phyloP scores from a whole-genome alignment of 2,797 vertebrate species.

The Coreius guichenoti region DNA sequence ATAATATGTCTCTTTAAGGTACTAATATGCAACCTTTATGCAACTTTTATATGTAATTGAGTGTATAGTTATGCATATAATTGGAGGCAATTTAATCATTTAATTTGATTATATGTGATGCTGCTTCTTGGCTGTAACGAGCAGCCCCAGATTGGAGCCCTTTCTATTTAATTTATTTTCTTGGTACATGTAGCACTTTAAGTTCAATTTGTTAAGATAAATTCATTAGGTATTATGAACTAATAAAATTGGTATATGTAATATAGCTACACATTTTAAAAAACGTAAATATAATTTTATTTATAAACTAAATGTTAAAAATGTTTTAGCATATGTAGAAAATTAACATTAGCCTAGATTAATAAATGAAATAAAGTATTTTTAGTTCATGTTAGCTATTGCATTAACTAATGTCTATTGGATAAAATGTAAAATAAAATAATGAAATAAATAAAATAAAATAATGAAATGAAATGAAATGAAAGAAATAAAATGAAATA shows the following conservation, averaged over 20 bases:
- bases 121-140: neutral
- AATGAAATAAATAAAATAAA: too few species aligned
- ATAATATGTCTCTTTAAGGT: too few species aligned
- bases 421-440: too few species aligned
- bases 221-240: neutral
- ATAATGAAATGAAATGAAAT: too few species aligned
- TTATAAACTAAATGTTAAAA: neutral
- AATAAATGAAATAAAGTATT: neutral
- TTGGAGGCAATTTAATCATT: too few species aligned
- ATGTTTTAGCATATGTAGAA: neutral
- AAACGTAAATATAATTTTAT: neutral
- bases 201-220: neutral
- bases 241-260: neutral
- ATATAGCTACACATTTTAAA: neutral
- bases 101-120: neutral
- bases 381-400: neutral
- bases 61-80: too few species aligned
- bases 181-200: neutral
- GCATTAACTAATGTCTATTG: neutral
- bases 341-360: neutral
- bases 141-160: neutral
- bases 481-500: too few species aligned
- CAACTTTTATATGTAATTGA: too few species aligned
- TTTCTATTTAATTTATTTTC: neutral
- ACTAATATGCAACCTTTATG: too few species aligned